Evolutionary conservation across 2,797 vertebrate genomes (phyloP).

Genomic region (Micropoecilia bifurca): DNA sequence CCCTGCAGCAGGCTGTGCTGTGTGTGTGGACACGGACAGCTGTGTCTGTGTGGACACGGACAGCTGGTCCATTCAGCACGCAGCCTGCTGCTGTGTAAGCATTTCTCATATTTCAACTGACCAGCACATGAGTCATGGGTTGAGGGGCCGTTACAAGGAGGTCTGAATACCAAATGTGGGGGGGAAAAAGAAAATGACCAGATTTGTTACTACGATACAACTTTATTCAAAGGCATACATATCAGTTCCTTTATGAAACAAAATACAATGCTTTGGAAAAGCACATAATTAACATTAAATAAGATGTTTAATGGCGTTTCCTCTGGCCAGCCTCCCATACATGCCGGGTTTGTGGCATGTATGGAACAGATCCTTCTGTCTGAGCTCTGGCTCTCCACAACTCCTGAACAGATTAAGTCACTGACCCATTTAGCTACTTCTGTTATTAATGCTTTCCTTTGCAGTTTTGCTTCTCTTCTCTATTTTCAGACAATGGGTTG

Average conservation of each 20-base stretch:
- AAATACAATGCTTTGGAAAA: not conserved
- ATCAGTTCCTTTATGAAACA: too few relatives aligned
- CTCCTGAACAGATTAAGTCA: not conserved
- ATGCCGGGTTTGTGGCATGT: not conserved
- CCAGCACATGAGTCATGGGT: not conserved
- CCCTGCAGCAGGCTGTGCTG: not conserved
- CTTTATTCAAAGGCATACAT: not conserved
- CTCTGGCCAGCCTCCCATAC: too few relatives aligned
- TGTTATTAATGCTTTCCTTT: not conserved
- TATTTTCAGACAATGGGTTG: too few relatives aligned
- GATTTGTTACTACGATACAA: not conserved
- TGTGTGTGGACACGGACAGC: not conserved
- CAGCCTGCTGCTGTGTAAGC: constrained; percentile 9
- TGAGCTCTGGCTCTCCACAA: too few relatives aligned
- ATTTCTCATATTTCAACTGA: constrained; percentile 9
- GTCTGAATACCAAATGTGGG: not conserved
- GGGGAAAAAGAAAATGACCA: not conserved
- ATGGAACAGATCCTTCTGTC: too few relatives aligned
- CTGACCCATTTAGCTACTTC: not conserved
- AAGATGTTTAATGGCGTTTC: not conserved
- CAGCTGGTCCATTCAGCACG: not conserved
- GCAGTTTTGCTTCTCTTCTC: not conserved
- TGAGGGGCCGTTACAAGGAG: not conserved
- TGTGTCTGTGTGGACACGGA: not conserved
- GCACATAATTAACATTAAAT: not conserved